phyloP scores from a whole-genome alignment of 2,113 vertebrate genomes.

The Hyla sarda region DNA sequence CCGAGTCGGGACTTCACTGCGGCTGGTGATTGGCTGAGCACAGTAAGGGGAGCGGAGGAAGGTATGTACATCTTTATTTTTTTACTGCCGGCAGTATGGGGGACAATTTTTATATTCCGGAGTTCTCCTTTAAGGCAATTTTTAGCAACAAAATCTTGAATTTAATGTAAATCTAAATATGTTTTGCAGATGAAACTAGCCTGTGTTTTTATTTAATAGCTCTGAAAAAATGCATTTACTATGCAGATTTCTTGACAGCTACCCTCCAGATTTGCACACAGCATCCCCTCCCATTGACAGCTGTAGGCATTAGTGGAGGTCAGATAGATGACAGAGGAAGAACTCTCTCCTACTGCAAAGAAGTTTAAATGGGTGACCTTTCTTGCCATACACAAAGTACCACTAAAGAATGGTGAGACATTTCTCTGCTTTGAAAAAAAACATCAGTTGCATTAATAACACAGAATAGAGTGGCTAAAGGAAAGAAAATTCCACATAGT shows the following conservation, averaged over 20 bases:
- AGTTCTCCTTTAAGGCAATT: too few species aligned
- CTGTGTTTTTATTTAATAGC: conserved; percentile 9
- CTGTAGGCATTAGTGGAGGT: conserved; percentile 52
- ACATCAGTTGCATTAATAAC: not conserved
- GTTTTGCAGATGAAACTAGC: not conserved
- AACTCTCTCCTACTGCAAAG: too few species aligned
- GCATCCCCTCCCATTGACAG: conserved; percentile 36
- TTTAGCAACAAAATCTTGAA: not conserved
- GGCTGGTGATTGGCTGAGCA: too few species aligned
- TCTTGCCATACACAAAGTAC: not conserved
- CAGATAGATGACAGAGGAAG: conserved; percentile 39
- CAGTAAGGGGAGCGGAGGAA: too few species aligned
- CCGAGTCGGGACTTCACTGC: too few species aligned
- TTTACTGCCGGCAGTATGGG: too few species aligned
- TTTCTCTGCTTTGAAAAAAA: not conserved
- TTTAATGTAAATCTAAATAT: not conserved
- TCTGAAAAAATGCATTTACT: conserved; percentile 20
- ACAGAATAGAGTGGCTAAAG: not conserved
- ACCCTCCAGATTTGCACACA: conserved; percentile 37
- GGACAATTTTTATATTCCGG: too few species aligned
- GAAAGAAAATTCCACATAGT: not conserved
- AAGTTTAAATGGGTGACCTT: conserved; percentile 13
- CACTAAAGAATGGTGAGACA: not conserved
- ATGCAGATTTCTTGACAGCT: conserved; percentile 26
- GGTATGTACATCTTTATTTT: too few species aligned